Percentiles rank a stretch among this genome's conserved stretches.
phyloP scores from a whole-genome alignment of 2,888 invertebrate species.

The Stenotaenia linearis region DNA sequence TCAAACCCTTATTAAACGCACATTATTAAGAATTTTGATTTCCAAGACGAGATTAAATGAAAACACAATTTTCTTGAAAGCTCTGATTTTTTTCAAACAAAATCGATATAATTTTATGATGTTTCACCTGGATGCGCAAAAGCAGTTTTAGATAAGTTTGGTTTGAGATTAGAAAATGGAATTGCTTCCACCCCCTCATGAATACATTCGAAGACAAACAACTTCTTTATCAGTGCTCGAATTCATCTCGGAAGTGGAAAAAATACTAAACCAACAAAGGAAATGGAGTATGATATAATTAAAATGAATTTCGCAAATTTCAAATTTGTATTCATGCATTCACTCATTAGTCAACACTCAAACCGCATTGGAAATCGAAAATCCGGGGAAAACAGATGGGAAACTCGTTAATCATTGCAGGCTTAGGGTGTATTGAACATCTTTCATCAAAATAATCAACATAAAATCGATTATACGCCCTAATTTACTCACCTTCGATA shows the following conservation, averaged over 20 bases:
- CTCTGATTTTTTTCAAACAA: neutral
- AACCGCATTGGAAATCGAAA: conserved; percentile 8
- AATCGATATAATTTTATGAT: conserved; percentile 3
- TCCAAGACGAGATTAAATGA: too few relatives aligned
- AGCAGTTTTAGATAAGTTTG: neutral
- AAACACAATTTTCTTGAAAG: too few relatives aligned
- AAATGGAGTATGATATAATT: neutral
- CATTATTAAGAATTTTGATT: too few relatives aligned
- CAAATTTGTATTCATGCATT: neutral
- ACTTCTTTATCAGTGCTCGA: neutral
- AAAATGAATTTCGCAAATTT: neutral
- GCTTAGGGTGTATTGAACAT: neutral
- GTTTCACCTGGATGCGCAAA: neutral
- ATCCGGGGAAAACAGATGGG: conserved; percentile 1
- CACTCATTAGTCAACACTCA: neutral
- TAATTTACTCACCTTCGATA: neutral
- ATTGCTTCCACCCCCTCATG: neutral
- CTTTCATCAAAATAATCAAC: neutral
- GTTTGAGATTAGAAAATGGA: conserved; percentile 21
- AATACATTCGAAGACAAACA: neutral
- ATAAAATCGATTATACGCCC: neutral
- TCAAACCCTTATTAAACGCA: too few relatives aligned
- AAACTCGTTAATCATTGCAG: neutral
- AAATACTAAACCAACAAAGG: neutral
- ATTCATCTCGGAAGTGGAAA: neutral